A percentile compares a stretch with the other conserved stretches of the same genome.
phyloP scores from a whole-genome alignment of 2,888 invertebrate genomes.

The Pachymerium ferrugineum region DNA sequence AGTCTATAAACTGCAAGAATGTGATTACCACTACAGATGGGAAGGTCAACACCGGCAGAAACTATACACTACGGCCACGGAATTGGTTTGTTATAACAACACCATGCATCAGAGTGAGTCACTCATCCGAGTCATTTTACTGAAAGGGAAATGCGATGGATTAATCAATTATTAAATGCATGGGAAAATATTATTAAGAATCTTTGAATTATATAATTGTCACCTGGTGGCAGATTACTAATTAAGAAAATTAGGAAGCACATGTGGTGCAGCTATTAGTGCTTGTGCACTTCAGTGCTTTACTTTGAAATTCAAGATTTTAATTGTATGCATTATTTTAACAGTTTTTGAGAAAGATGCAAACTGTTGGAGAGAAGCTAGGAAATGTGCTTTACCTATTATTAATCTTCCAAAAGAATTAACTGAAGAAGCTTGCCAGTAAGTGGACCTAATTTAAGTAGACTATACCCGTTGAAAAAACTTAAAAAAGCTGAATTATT shows the following conservation, averaged over 20 bases:
- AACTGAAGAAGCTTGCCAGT: background rate
- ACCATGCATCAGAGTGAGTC: background rate
- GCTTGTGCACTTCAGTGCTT: background rate
- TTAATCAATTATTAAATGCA: too few relatives aligned
- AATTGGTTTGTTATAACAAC: background rate
- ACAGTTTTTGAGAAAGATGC: background rate
- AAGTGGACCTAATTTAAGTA: background rate
- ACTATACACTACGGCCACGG: background rate
- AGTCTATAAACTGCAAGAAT: background rate
- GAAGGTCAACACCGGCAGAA: background rate
- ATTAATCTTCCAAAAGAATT: background rate
- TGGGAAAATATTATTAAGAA: too few relatives aligned
- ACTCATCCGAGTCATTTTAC: too few relatives aligned
- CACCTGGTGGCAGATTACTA: too few relatives aligned
- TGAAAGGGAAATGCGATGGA: too few relatives aligned
- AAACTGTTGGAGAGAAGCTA: background rate
- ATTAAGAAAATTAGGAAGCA: background rate
- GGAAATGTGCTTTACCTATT: background rate
- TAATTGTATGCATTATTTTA: background rate
- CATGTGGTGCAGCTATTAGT: too few relatives aligned
- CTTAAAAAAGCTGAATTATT: too few relatives aligned
- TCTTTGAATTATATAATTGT: too few relatives aligned
- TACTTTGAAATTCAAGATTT: background rate
- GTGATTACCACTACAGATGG: background rate
- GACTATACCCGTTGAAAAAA: too few relatives aligned